Evolutionary conservation across 2,888 invertebrate genomes (phyloP).

Genomic region (Drosophila sordidula): DNA sequence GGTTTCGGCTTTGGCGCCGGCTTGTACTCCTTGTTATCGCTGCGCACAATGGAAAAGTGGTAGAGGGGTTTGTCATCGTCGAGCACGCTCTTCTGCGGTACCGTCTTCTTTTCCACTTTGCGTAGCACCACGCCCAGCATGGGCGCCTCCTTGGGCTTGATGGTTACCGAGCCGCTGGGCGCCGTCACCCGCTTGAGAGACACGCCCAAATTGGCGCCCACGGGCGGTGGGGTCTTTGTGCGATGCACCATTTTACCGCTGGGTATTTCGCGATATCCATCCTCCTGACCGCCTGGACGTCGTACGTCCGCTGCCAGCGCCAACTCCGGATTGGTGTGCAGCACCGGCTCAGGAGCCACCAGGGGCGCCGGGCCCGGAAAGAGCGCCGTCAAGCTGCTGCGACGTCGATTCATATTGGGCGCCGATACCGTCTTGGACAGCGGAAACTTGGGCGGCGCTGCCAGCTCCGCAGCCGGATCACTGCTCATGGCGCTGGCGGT

Average conservation of each 20-base stretch:
- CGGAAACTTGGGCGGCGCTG: constrained; percentile 76
- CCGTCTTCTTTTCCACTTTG: constrained; percentile 83
- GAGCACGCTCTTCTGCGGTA: constrained; percentile 83
- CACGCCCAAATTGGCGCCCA: constrained; percentile 83
- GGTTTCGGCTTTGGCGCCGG: constrained; percentile 72
- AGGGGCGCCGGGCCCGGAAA: constrained; percentile 81
- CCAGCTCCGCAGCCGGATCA: constrained; percentile 30
- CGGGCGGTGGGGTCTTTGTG: constrained; percentile 84
- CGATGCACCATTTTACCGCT: constrained; percentile 77
- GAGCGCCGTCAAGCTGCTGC: constrained; percentile 72
- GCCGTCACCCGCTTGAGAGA: constrained; percentile 83
- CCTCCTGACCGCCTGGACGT: constrained; percentile 53
- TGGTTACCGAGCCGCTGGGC: constrained; percentile 78
- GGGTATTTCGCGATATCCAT: constrained; percentile 74
- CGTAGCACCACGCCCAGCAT: constrained; percentile 84
- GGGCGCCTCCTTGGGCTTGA: constrained; percentile 82
- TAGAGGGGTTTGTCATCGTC: constrained; percentile 84
- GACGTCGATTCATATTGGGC: constrained; percentile 74
- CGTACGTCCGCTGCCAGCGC: constrained; percentile 44
- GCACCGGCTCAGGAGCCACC: constrained; percentile 68
- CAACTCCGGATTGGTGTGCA: constrained; percentile 76
- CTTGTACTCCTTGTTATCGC: constrained; percentile 79
- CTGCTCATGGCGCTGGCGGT: constrained; percentile 64
- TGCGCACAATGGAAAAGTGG: constrained; percentile 84
- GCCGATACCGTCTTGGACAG: constrained; percentile 81